These are phyloP conservation scores for Drosophila serrata DNA, from an alignment of 1,140 invertebrate species.

Conservation along the genomic window DNA sequence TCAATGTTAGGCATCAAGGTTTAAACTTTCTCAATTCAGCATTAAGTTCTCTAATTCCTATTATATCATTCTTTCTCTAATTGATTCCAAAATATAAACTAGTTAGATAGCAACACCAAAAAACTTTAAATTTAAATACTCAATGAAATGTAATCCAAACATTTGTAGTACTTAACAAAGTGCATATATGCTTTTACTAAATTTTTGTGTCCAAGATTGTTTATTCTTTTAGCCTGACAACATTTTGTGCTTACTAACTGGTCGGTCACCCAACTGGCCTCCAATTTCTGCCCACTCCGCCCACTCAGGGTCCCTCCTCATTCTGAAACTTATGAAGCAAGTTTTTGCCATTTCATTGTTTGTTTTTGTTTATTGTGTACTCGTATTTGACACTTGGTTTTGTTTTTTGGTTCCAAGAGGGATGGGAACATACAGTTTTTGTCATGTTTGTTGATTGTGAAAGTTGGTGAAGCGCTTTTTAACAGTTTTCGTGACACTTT, in stretches of 20 bases:
- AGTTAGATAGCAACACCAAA: not conserved
- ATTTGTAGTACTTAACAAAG: constrained; percentile 11
- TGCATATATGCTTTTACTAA: constrained; percentile 8
- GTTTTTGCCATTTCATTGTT: constrained; percentile 43
- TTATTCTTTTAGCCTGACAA: constrained; percentile 43
- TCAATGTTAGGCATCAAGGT: not conserved
- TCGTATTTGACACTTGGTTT: constrained; percentile 77
- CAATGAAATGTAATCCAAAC: not conserved
- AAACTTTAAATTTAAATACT: no score
- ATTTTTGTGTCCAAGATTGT: constrained; percentile 28
- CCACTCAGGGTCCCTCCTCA: not conserved
- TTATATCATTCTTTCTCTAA: not conserved
- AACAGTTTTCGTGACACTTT: constrained; percentile 79
- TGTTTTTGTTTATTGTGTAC: constrained; percentile 22
- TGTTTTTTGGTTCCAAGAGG: constrained; percentile 47
- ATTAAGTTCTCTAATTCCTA: no score
- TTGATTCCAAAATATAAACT: not conserved
- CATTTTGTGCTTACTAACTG: constrained; percentile 67
- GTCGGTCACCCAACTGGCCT: constrained; percentile 22
- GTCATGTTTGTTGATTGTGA: constrained; percentile 82
- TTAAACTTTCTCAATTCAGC: not conserved
- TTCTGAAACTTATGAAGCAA: constrained; percentile 63
- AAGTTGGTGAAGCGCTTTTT: constrained; percentile 82
- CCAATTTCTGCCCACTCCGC: constrained; percentile 5
- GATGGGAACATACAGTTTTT: constrained; percentile 65